Percentiles rank a stretch among this genome's conserved stretches.
Conservation (phyloP, 2,797 vertebrate species). For the Phoxinus dragarum region DNA sequence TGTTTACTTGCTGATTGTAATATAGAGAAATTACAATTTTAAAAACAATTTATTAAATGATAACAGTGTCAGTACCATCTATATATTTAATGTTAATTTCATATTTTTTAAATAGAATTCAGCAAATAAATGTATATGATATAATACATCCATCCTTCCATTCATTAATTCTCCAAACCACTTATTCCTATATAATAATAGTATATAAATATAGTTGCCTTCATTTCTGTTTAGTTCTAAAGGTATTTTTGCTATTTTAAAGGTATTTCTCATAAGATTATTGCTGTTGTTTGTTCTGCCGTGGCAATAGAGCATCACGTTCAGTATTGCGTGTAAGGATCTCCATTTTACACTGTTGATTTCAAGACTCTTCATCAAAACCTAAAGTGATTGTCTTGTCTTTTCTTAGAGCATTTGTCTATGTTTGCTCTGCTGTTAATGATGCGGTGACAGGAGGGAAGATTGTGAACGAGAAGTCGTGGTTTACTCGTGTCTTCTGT, state of each 20-base stretch:
- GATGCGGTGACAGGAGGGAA: not conserved
- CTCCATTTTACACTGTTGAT: not conserved
- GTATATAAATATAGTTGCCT: not conserved
- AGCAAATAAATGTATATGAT: not conserved
- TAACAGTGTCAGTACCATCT: not conserved
- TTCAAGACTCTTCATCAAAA: not conserved
- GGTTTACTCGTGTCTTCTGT: not conserved
- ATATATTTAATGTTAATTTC: not conserved
- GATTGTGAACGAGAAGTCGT: constrained; percentile 4
- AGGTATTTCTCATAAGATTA: not conserved
- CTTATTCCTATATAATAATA: not conserved
- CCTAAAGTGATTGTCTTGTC: not conserved
- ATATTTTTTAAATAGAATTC: not conserved
- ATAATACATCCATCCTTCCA: no score
- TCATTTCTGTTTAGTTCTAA: not conserved
- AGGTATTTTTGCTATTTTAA: not conserved
- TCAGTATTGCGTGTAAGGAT: not conserved
- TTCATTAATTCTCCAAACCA: not conserved
- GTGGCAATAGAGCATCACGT: not conserved
- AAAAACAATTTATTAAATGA: not conserved
- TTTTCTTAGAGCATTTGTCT: not conserved
- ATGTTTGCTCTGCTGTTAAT: not conserved
- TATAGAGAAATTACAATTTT: not conserved
- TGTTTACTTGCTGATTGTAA: not conserved
- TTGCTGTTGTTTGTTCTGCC: not conserved